phyloP scores from a whole-genome alignment of 2,888 invertebrate species.

The Melieria crassipennis region DNA sequence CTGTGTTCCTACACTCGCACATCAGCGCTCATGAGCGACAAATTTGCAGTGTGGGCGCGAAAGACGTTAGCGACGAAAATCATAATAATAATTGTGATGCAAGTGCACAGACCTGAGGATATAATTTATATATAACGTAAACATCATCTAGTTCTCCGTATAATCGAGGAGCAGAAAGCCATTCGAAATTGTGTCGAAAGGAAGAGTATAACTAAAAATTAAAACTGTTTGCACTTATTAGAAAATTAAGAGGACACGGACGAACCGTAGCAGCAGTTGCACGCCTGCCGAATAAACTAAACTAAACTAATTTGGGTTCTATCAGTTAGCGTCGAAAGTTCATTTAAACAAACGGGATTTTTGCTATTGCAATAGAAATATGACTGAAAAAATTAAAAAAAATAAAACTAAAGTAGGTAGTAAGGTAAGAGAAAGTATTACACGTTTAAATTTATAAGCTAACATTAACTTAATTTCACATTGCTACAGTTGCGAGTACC shows the following conservation, averaged over 20 bases:
- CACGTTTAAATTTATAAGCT: constrained; percentile 31
- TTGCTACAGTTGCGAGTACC: constrained; percentile 91
- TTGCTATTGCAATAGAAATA: background rate
- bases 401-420: background rate
- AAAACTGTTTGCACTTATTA: constrained; percentile 41
- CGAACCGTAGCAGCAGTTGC: background rate
- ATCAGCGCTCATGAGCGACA: background rate
- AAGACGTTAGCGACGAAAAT: background rate
- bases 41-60: background rate
- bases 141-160: background rate
- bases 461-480: constrained; percentile 62
- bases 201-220: constrained; percentile 4
- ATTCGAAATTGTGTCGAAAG: background rate
- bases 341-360: background rate
- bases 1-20: too few species aligned
- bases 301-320: constrained; percentile 3
- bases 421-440: constrained; percentile 2
- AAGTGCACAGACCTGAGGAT: too few species aligned
- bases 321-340: too few species aligned
- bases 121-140: too few species aligned
- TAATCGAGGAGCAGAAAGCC: background rate
- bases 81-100: too few species aligned
- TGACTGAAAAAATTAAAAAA: background rate
- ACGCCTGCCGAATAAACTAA: constrained; percentile 16
- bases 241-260: background rate